phyloP scores from a whole-genome alignment of 2,797 vertebrate species.

The Tympanoctomys barrerae region DNA sequence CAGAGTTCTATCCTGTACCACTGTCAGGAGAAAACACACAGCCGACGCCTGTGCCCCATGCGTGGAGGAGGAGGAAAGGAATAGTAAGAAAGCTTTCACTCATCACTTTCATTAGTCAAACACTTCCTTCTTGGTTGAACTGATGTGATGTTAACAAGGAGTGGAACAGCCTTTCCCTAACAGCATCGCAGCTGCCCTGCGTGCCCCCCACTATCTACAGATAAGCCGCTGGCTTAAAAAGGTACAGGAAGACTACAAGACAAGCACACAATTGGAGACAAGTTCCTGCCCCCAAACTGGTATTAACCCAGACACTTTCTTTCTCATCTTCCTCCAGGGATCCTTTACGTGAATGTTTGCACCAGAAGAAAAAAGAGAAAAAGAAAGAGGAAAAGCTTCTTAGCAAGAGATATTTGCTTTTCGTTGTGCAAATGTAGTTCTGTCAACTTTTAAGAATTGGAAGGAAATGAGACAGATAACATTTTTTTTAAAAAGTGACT shows the following conservation, averaged over 20 bases:
- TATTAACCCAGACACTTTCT: conserved; percentile 2
- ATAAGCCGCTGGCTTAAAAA: not conserved
- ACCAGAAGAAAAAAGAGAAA: conserved; percentile 4
- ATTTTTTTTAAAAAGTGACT: not conserved
- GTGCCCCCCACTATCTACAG: not conserved
- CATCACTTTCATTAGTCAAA: not conserved
- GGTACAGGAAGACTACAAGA: not conserved
- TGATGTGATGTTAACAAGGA: not conserved
- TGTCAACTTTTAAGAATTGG: conserved; percentile 52
- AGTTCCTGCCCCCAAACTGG: not conserved
- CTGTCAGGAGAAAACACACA: not conserved
- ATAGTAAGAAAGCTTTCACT: not conserved
- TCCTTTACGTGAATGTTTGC: not conserved
- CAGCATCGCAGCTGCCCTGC: not conserved
- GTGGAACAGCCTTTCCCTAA: not conserved
- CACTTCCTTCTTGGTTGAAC: not conserved
- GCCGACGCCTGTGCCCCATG: accelerated
- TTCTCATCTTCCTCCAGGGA: not conserved
- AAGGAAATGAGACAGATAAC: conserved; percentile 45
- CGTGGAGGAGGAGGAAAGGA: not conserved
- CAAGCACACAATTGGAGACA: not conserved
- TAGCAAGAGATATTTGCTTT: conserved; percentile 65
- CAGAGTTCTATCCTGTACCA: not conserved
- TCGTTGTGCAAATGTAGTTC: conserved; percentile 53
- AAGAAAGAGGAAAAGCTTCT: conserved; percentile 47